Conservation (phyloP, 2,113 vertebrate genomes). For the Rhabdornis inornatus region DNA sequence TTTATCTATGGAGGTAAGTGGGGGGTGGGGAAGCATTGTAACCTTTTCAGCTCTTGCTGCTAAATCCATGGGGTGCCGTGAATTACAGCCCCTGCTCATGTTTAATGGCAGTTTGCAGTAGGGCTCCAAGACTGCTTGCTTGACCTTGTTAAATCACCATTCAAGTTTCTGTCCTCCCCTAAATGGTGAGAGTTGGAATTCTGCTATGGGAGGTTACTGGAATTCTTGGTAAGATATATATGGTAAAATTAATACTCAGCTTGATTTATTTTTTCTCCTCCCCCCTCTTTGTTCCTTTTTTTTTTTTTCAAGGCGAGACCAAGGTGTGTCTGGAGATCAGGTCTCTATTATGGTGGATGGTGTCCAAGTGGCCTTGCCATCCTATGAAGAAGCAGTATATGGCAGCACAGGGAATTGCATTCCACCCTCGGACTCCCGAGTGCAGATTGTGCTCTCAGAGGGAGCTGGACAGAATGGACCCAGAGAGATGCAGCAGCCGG, state of each 20-base stretch:
- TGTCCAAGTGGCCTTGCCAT: conserved; percentile 92
- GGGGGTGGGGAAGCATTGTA: not conserved
- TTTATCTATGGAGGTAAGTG: not conserved
- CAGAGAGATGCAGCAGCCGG: conserved; percentile 61
- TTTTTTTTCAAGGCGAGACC: conserved; percentile 83
- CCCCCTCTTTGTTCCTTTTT: not conserved
- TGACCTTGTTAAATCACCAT: not conserved
- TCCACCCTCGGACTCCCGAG: conserved; percentile 82
- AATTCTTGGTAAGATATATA: not conserved
- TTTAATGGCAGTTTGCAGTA: not conserved
- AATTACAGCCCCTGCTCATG: not conserved
- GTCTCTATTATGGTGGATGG: conserved; percentile 95
- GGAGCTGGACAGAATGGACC: conserved; percentile 65
- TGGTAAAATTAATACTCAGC: not conserved
- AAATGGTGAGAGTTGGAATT: not conserved
- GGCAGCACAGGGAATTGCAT: conserved; percentile 84
- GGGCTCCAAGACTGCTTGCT: not conserved
- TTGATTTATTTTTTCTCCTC: not conserved
- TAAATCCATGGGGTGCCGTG: not conserved
- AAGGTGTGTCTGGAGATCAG: conserved; percentile 89
- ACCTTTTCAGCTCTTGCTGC: not conserved
- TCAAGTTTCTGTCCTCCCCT: not conserved
- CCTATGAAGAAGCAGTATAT: conserved; percentile 97
- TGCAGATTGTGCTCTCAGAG: conserved; percentile 94
- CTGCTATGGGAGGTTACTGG: not conserved